phyloP scores from a whole-genome alignment of 2,113 vertebrate genomes.

The Sus scrofa region T2T-Sscrofa CM000820.6:77057501-77058000 shows the following conservation, averaged over 20 bases:
- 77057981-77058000: not conserved
- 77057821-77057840: not conserved
- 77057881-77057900: not conserved
- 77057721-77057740: not conserved
- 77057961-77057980: not conserved
- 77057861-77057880: conserved; percentile 15
- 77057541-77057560: not conserved
- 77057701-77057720: not conserved
- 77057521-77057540: conserved; percentile 24
- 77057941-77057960: not conserved
- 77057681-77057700: not conserved
- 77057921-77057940: not conserved
- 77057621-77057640: not conserved
- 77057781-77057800: not conserved
- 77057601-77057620: conserved; percentile 44
- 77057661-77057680: not conserved
- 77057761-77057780: not conserved
- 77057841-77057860: not conserved
- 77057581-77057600: conserved; percentile 2
- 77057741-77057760: not conserved
- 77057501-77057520: not conserved
- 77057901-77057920: not conserved
- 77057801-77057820: conserved; percentile 4
- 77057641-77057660: not conserved
- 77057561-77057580: not conserved